Percentiles rank a stretch among this genome's conserved stretches.
Conservation (phyloP, 2,113 vertebrate species). For the Vombatus ursinus region DNA sequence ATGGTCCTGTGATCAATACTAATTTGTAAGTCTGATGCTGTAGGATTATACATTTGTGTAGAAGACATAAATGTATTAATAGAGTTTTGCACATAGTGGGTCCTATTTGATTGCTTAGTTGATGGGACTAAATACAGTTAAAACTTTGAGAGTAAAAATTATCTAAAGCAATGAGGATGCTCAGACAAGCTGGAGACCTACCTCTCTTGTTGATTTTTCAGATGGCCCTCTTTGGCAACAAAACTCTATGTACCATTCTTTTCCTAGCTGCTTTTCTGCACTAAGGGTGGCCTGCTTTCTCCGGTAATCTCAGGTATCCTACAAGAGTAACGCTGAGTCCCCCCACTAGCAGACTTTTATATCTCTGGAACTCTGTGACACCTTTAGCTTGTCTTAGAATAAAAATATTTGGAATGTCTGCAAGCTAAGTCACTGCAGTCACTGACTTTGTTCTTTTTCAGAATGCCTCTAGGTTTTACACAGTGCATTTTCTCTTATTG, state of each 20-base stretch:
- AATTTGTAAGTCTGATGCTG: background rate
- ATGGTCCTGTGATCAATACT: background rate
- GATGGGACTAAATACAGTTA: slow-evolving; percentile 13
- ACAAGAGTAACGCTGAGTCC: background rate
- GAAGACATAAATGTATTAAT: background rate
- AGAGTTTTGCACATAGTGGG: background rate
- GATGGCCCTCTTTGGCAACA: slow-evolving; percentile 8
- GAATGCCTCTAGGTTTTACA: slow-evolving; percentile 59
- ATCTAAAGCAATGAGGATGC: background rate
- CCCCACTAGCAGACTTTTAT: slow-evolving; percentile 30
- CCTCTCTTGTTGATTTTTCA: background rate
- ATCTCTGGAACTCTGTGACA: slow-evolving; percentile 45
- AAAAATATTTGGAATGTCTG: slow-evolving; percentile 54
- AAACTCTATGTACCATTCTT: background rate
- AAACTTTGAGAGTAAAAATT: slow-evolving; percentile 12
- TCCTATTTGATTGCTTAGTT: background rate
- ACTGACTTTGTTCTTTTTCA: slow-evolving; percentile 65
- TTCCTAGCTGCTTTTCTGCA: background rate
- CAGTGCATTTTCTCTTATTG: slow-evolving; percentile 57
- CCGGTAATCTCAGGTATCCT: slow-evolving; percentile 45
- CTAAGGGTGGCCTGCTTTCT: slow-evolving; percentile 50
- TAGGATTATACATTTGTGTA: background rate
- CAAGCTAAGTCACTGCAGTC: slow-evolving; percentile 37
- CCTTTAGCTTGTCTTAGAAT: slow-evolving; percentile 44
- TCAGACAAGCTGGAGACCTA: background rate